Evolutionary conservation across 2,113 vertebrate genomes (phyloP), one percentile per base, ranked within the genome.

Genomic region (Erythrocercus mccallii): DNA sequence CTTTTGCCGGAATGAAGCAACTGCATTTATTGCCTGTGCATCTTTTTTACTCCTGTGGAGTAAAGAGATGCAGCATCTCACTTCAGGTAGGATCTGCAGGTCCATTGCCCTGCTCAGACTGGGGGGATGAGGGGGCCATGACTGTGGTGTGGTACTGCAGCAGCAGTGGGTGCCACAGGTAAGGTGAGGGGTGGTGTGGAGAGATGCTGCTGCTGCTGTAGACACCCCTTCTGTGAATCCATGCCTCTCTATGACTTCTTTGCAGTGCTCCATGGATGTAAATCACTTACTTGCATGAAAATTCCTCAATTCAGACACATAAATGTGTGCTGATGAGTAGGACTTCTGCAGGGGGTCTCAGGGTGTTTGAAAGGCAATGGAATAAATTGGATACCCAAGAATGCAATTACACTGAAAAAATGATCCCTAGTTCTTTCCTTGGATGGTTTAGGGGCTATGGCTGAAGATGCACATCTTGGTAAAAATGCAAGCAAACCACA

Each of bases 121-220:
- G 9, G 38, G 57, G 9, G 5, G 11, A 45, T 1, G 5, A 42
- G 22, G 51, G 20, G 21, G 15, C 30, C 1, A 2, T 1, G 3
- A 25, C 0, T 57, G 24, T 40, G 57, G 7, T 20, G 24, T 58
- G 14, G 15, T 61, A 48, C 80, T 69, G 11, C 48, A 1, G 33
- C 47, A 1, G 35, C n/a, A 57, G 21, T 0, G 0, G 24, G 7
- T 87, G 47, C 23, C 35, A 20, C 21, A 64, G 78, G 45, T 18
- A n/a, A 27, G 25, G 8, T 47, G 8, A 66, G 22, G 20, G 31
- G 14, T 60, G 15, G 1, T 65, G 12, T 33, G 42, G 37, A 45
- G 30, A 50, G 66, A 15, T 37, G 53, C 9, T 70, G 51, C 8
- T 73, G 51, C 10, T 62, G 51, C 45, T 56, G 3, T 19, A 38